Conservation (phyloP, 2,888 invertebrate genomes). For the Watsonalla binaria region DNA sequence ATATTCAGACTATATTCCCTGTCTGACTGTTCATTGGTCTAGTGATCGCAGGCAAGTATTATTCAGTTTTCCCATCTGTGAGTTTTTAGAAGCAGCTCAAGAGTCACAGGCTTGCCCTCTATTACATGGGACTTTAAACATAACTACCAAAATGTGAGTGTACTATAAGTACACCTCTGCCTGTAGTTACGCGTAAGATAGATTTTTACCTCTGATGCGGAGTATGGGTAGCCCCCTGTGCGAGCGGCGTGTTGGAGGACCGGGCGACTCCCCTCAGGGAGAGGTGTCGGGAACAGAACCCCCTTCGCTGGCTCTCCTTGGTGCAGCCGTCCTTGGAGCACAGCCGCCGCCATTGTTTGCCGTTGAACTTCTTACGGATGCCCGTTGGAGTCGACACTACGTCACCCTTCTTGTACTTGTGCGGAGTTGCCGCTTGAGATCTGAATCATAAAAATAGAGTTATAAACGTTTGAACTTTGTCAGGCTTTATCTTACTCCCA, state of each 20-base stretch:
- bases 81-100: no score
- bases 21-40: no score
- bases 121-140: no score
- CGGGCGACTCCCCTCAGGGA: constrained; percentile 87
- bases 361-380: constrained; percentile 99
- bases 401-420: constrained; percentile 98
- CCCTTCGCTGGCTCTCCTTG: constrained; percentile 96
- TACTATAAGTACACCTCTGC: no score
- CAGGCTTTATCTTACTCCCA: no score
- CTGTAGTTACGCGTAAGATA: not conserved
- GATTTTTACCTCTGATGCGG: constrained; percentile 64
- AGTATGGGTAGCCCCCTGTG: constrained; percentile 62
- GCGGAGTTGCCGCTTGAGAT: constrained; percentile 95
- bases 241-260: constrained; percentile 66
- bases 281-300: constrained; percentile 97
- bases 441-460: constrained; percentile 42
- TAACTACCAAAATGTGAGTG: no score
- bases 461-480: no score
- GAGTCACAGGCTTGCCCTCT: no score
- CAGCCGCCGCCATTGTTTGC: constrained; percentile 98
- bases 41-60: no score
- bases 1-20: no score
- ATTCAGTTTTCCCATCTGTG: no score
- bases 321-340: constrained; percentile 97
- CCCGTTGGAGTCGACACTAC: constrained; percentile 96